These are phyloP conservation scores for Ascaphus truei DNA, from an alignment of 2,113 vertebrate genomes.

Conservation along the genomic window DNA sequence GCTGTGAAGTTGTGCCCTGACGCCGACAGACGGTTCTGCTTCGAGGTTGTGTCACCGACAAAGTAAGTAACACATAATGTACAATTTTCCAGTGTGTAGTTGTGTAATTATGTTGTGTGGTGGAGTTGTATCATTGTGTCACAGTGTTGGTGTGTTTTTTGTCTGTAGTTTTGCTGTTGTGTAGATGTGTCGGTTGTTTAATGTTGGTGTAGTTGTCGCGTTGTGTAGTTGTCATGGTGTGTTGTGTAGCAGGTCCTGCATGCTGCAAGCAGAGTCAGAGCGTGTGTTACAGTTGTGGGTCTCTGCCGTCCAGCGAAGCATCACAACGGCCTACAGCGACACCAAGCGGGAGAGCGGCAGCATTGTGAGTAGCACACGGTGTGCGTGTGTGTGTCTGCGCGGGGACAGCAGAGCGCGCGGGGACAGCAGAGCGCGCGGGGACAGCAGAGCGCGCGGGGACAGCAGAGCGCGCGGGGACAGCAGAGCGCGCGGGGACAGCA, in stretches of 20 bases:
- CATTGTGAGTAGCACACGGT: neutral
- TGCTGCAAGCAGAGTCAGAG: conserved; percentile 69
- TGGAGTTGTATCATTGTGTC: no score
- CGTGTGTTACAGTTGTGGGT: conserved; percentile 69
- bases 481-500: no score
- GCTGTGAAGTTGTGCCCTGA: conserved; percentile 77
- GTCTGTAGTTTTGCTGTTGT: no score
- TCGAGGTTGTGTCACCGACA: conserved; percentile 85
- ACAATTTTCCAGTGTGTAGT: neutral
- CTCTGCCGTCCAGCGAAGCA: conserved; percentile 82
- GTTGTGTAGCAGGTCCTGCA: conserved; percentile 45
- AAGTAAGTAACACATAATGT: conserved; percentile 67
- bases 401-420: no score
- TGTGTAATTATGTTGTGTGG: no score
- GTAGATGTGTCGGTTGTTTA: no score
- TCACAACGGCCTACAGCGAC: conserved; percentile 83
- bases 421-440: no score
- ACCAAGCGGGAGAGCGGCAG: conserved; percentile 38
- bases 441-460: no score
- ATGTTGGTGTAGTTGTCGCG: neutral
- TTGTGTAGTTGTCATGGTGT: neutral
- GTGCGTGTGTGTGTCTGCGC: no score
- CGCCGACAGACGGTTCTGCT: conserved; percentile 81
- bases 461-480: no score
- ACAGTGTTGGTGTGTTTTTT: no score